These are phyloP conservation scores for Nasua narica DNA, from an alignment of 2,797 vertebrate species.

Conservation along the genomic window DNA sequence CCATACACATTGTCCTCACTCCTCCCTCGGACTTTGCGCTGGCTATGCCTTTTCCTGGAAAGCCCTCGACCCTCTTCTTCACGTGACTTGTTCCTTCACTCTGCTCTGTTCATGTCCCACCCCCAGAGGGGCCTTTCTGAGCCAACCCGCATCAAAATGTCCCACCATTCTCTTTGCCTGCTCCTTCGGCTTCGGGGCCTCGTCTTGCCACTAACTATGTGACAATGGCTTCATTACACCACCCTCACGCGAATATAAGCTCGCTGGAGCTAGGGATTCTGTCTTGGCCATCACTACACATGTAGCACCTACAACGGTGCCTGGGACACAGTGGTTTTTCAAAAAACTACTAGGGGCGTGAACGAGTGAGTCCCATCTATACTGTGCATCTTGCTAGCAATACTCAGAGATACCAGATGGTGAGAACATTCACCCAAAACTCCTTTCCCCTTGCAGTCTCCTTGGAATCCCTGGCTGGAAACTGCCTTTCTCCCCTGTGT, in stretches of 20 bases:
- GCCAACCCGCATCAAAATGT: background rate
- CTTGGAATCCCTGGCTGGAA: background rate
- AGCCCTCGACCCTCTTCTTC: background rate
- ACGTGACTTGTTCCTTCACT: background rate
- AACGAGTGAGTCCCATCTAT: background rate
- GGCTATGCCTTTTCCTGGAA: background rate
- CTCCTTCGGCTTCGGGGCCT: background rate
- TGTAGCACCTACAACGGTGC: background rate
- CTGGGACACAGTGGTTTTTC: background rate
- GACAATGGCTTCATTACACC: background rate
- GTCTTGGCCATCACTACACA: background rate
- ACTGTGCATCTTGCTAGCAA: background rate
- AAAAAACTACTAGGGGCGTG: background rate
- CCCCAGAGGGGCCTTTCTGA: background rate
- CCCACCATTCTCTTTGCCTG: background rate
- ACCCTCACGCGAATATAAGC: background rate
- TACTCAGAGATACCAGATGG: background rate
- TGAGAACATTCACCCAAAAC: background rate
- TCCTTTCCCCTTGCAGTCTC: background rate
- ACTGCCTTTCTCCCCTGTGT: background rate
- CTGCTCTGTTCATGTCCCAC: background rate
- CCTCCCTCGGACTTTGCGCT: background rate
- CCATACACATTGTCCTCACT: too few species aligned
- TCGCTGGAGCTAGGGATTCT: background rate
- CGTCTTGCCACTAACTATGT: background rate